A percentile compares a stretch with the other conserved stretches of the same genome.
These are phyloP conservation scores for Ceratina calcarata DNA, from an alignment of 1,140 invertebrate genomes.

Conservation along the genomic window DNA sequence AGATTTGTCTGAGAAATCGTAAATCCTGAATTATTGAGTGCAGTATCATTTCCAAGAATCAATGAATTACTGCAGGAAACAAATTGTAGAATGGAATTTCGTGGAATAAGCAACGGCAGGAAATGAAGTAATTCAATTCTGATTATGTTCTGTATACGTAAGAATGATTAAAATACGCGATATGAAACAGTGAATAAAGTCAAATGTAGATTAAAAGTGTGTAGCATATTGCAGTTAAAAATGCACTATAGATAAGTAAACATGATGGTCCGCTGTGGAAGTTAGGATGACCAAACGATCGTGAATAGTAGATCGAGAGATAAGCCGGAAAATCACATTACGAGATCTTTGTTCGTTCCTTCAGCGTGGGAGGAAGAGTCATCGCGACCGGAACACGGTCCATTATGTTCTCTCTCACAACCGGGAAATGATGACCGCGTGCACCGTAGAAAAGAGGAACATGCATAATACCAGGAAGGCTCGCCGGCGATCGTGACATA, in stretches of 20 bases:
- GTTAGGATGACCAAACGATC: neutral
- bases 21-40: neutral
- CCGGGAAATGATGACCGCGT: conserved; percentile 66
- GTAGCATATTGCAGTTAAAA: neutral
- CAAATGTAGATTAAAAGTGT: neutral
- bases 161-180: no score
- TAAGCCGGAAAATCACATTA: conserved; percentile 20
- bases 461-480: neutral
- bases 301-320: neutral
- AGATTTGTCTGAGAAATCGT: neutral
- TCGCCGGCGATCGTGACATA: conserved; percentile 1
- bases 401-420: conserved; percentile 46
- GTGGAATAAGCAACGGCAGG: neutral
- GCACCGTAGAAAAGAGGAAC: conserved; percentile 18
- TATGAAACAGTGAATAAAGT: neutral
- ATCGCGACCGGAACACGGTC: conserved; percentile 57
- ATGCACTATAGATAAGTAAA: neutral
- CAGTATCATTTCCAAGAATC: no score
- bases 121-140: no score
- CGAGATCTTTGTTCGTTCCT: conserved; percentile 36
- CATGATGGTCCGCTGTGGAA: no score
- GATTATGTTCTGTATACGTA: no score
- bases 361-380: conserved; percentile 48
- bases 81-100: neutral
- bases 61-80: neutral